Conservation (phyloP, 2,797 vertebrate species). For the Pogonophryne albipinna region DNA sequence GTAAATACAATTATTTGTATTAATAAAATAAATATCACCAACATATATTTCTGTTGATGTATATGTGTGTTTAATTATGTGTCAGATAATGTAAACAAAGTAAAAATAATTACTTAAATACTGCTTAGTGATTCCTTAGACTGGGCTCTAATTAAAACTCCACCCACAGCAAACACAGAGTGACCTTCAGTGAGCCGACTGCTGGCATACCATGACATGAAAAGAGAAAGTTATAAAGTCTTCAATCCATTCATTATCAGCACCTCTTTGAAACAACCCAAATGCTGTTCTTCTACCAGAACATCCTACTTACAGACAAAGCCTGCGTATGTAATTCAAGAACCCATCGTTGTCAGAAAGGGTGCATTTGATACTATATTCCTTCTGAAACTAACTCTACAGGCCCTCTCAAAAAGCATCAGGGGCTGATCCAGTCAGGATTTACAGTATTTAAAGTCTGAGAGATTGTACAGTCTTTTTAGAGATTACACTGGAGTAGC, state of each 20-base stretch:
- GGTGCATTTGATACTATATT: neutral
- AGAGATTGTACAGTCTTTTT: slow-evolving; percentile 17
- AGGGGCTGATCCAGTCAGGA: neutral
- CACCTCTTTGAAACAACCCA: neutral
- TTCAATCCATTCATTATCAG: neutral
- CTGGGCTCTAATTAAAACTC: neutral
- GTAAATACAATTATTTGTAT: neutral
- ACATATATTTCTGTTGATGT: neutral
- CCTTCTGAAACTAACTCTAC: neutral
- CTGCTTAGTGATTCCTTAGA: neutral
- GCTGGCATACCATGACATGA: neutral
- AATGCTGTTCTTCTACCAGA: neutral
- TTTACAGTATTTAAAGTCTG: slow-evolving; percentile 2
- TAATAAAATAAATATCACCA: neutral
- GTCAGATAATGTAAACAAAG: too few species aligned
- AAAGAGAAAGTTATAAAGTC: slow-evolving; percentile 1
- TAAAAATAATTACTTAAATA: neutral
- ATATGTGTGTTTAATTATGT: neutral
- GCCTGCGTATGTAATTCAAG: neutral
- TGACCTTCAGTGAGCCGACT: neutral
- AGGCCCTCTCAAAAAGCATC: slow-evolving; percentile 17
- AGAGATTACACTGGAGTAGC: slow-evolving; percentile 27
- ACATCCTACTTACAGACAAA: neutral
- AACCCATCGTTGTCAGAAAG: neutral
- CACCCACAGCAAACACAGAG: neutral